These are phyloP conservation scores for Harpalus rubripes DNA, from an alignment of 2,888 invertebrate species.

Conservation along the genomic window DNA sequence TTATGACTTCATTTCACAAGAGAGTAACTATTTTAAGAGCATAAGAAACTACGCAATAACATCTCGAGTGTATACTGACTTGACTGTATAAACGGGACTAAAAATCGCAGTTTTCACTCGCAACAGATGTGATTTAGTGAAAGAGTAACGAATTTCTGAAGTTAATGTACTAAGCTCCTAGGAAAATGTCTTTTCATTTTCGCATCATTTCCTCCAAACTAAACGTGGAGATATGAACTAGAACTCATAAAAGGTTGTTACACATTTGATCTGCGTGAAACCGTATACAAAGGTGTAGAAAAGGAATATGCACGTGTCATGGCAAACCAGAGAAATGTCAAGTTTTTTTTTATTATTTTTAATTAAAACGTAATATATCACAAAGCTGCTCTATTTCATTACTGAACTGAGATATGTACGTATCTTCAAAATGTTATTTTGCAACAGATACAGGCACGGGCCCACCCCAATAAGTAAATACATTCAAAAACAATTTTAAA, in stretches of 20 bases:
- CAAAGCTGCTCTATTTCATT: too few relatives aligned
- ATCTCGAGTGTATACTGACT: not conserved
- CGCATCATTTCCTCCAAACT: conserved; percentile 11
- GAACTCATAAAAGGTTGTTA: not conserved
- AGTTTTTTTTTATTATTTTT: too few relatives aligned
- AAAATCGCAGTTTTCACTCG: not conserved
- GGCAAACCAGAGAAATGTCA: too few relatives aligned
- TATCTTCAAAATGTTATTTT: too few relatives aligned
- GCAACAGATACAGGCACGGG: too few relatives aligned
- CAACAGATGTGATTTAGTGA: conserved; percentile 12
- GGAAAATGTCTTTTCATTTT: conserved; percentile 35
- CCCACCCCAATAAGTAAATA: too few relatives aligned
- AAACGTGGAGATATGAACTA: not conserved
- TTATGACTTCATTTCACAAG: not conserved
- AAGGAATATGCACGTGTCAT: too few relatives aligned
- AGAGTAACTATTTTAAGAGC: not conserved
- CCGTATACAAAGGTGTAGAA: too few relatives aligned
- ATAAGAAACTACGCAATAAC: not conserved
- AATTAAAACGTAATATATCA: too few relatives aligned
- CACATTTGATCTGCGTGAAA: not conserved
- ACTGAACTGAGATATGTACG: too few relatives aligned
- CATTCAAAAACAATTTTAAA: too few relatives aligned
- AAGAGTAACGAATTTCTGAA: conserved; percentile 11
- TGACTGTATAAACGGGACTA: not conserved
- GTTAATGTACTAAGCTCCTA: conserved; percentile 9